Percentiles rank a stretch among this genome's conserved stretches.
Conservation (phyloP, 2,113 vertebrate species). For the Gavialis gangeticus region DNA sequence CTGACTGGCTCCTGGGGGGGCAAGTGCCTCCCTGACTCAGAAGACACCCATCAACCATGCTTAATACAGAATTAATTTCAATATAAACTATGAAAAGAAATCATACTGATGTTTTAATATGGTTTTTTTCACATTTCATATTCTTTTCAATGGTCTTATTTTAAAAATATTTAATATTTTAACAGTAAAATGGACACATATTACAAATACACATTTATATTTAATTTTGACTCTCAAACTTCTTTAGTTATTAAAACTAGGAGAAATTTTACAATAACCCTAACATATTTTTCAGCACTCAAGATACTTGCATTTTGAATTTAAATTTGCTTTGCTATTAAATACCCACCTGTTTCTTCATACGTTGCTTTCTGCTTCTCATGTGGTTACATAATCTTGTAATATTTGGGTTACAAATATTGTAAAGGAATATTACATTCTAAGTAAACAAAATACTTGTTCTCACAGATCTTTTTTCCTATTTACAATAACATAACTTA, state of each 20-base stretch:
- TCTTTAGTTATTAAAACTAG: neutral
- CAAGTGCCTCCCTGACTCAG: too few species aligned
- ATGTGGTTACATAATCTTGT: neutral
- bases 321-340: neutral
- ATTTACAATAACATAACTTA: conserved; percentile 7
- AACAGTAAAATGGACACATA: neutral
- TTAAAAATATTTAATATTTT: too few species aligned
- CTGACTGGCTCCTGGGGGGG: too few species aligned
- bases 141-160: too few species aligned
- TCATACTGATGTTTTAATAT: neutral
- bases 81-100: neutral
- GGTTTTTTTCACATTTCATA: neutral
- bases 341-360: conserved; percentile 6
- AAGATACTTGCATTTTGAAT: neutral
- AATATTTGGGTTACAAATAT: conserved; percentile 15
- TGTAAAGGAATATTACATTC: neutral
- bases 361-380: conserved; percentile 3
- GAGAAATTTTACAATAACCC: conserved; percentile 1
- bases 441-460: neutral
- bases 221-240: neutral
- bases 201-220: neutral
- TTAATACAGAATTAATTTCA: neutral
- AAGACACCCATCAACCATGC: neutral
- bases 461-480: neutral
- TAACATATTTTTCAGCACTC: neutral